phyloP scores from a whole-genome alignment of 1,140 invertebrate genomes.

The Conus ventricosus region DNA sequence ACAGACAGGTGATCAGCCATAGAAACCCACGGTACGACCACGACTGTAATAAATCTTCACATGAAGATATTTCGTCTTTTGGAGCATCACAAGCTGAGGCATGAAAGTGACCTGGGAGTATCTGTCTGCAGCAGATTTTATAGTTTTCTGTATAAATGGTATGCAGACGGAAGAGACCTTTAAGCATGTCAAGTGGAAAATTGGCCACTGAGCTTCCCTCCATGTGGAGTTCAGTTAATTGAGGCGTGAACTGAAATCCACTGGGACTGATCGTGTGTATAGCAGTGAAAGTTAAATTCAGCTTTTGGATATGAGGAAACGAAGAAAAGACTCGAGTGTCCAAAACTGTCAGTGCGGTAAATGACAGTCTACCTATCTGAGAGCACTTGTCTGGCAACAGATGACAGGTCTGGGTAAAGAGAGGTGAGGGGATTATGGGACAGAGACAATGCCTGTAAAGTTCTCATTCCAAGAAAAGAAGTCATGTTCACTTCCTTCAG shows the following conservation, averaged over 20 bases:
- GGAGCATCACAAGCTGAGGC: not conserved
- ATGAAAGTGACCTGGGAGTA: constrained; percentile 34
- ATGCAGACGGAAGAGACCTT: constrained; percentile 1
- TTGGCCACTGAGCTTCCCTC: constrained; percentile 24
- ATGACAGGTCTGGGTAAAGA: constrained; percentile 3
- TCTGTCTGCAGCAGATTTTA: constrained; percentile 43
- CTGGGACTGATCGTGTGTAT: constrained; percentile 17
- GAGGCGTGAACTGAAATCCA: constrained; percentile 10
- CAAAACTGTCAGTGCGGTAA: constrained; percentile 8
- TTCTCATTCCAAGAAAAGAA: constrained; percentile 5
- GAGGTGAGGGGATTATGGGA: not conserved
- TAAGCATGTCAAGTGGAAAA: constrained; percentile 38
- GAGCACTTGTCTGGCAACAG: not conserved
- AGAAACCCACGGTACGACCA: constrained; percentile 40
- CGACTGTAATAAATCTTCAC: constrained; percentile 46
- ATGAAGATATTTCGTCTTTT: constrained; percentile 50
- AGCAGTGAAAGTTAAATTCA: not conserved
- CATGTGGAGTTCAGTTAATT: constrained; percentile 17
- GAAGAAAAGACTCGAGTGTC: constrained; percentile 11
- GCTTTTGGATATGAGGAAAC: not conserved
- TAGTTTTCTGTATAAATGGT: constrained; percentile 39
- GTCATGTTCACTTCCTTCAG: not conserved
- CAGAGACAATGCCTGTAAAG: constrained; percentile 22
- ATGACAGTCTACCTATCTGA: not conserved
- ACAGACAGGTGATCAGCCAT: constrained; percentile 44